Evolutionary conservation across 1,140 invertebrate species (phyloP).

Genomic region (Hermatobates lingyangjiaoensis): DNA sequence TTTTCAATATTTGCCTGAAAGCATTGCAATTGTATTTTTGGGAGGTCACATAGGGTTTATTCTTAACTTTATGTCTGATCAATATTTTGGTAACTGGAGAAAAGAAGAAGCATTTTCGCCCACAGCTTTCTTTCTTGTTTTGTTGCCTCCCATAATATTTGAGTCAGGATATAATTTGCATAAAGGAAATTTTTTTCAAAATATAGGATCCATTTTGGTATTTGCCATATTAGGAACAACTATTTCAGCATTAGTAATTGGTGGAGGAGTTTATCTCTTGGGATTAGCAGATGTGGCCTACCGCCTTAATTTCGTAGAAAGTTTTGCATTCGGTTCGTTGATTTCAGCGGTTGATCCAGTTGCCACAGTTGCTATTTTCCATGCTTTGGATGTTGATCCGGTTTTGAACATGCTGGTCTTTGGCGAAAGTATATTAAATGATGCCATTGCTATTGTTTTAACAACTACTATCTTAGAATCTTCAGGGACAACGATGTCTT

Average conservation of each 20-base stretch:
- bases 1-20: conserved; percentile 92
- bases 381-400: conserved; percentile 86
- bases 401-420: conserved; percentile 97
- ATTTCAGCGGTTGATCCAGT: conserved; percentile 99
- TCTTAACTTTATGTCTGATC: conserved; percentile 74
- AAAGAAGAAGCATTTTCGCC: conserved; percentile 95
- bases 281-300: conserved; percentile 81
- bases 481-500: conserved; percentile 48
- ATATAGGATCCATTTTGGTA: conserved; percentile 82
- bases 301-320: conserved; percentile 80
- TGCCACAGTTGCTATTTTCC: conserved; percentile 94
- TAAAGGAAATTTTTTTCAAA: conserved; percentile 97
- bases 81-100: conserved; percentile 80
- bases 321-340: conserved; percentile 93
- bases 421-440: conserved; percentile 94
- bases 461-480: conserved; percentile 73
- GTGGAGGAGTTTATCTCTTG: conserved; percentile 83
- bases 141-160: conserved; percentile 96
- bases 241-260: conserved; percentile 85
- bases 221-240: conserved; percentile 94
- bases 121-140: conserved; percentile 88
- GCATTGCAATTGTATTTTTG: conserved; percentile 89
- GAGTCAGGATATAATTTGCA: conserved; percentile 97
- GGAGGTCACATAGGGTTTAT: conserved; percentile 81
- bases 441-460: conserved; percentile 93